Evolutionary conservation across 2,888 invertebrate species (phyloP).

Genomic region (Gandaritis pyraliata): DNA sequence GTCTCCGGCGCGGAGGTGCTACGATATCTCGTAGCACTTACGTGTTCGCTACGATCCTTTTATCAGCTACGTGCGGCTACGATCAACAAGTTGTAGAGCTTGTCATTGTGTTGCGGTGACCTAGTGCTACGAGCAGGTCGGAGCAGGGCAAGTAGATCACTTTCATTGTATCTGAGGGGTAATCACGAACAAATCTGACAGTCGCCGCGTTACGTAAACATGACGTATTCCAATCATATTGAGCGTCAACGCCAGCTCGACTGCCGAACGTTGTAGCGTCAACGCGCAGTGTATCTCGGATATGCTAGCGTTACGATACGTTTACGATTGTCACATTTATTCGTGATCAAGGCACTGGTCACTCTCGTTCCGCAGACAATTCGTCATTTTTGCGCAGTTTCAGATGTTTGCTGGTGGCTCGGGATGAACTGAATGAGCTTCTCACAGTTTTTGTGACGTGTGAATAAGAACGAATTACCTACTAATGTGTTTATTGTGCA

Average conservation of each 20-base stretch:
- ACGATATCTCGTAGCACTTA: slow-evolving; percentile 34
- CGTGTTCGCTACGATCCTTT: slow-evolving; percentile 3
- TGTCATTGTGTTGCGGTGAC: too few species aligned
- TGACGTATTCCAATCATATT: too few species aligned
- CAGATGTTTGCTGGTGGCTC: not conserved
- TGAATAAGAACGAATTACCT: slow-evolving; percentile 22
- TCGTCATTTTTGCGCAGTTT: not conserved
- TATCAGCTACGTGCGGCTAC: slow-evolving; percentile 8
- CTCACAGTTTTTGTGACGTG: slow-evolving; percentile 28
- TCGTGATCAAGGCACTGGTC: too few species aligned
- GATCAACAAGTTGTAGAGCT: not conserved
- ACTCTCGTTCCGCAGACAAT: not conserved
- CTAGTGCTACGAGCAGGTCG: slow-evolving; percentile 13
- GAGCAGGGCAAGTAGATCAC: not conserved
- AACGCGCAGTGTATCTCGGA: too few species aligned
- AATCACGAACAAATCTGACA: too few species aligned
- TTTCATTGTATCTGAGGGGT: not conserved
- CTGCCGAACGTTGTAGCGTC: too few species aligned
- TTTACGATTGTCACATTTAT: too few species aligned
- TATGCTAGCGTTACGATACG: too few species aligned
- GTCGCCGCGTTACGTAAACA: too few species aligned
- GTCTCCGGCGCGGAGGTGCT: not conserved
- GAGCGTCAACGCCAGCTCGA: too few species aligned
- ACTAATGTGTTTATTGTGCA: too few species aligned
- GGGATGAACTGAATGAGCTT: slow-evolving; percentile 17